These are phyloP conservation scores for Onthophagus taurus DNA, from an alignment of 1,140 invertebrate species.

Conservation along the genomic window DNA sequence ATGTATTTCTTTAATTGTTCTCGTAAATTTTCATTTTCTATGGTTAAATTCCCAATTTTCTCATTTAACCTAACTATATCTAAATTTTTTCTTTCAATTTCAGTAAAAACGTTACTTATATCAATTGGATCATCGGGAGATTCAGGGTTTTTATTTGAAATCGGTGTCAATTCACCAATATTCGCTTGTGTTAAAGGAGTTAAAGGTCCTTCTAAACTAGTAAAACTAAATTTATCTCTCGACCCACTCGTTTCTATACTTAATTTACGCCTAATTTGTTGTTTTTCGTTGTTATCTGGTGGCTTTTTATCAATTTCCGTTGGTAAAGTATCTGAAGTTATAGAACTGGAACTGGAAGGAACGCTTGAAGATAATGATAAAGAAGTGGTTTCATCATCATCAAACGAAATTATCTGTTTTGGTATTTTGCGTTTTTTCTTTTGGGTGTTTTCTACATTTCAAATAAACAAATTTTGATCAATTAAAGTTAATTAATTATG, in stretches of 20 bases:
- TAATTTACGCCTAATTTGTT: slow-evolving; percentile 20
- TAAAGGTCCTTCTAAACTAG: slow-evolving; percentile 31
- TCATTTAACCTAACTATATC: slow-evolving; percentile 29
- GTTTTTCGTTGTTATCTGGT: background rate
- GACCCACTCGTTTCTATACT: slow-evolving; percentile 32
- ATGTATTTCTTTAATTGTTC: slow-evolving; percentile 86
- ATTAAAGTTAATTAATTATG: slow-evolving; percentile 6
- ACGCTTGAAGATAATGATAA: slow-evolving; percentile 33
- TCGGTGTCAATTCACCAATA: slow-evolving; percentile 43
- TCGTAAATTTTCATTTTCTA: slow-evolving; percentile 80
- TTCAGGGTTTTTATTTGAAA: slow-evolving; percentile 32
- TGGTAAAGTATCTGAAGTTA: slow-evolving; percentile 24
- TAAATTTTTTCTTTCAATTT: slow-evolving; percentile 32
- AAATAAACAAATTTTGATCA: background rate
- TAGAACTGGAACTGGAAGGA: slow-evolving; percentile 29
- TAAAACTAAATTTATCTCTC: slow-evolving; percentile 27
- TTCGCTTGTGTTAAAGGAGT: slow-evolving; percentile 41
- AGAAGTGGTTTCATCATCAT: slow-evolving; percentile 29
- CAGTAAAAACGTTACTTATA: slow-evolving; percentile 33
- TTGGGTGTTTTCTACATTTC: background rate
- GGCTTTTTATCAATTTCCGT: slow-evolving; percentile 10
- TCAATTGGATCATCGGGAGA: slow-evolving; percentile 32
- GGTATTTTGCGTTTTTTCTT: slow-evolving; percentile 31
- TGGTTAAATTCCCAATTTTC: slow-evolving; percentile 35
- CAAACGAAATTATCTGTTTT: slow-evolving; percentile 35